Evolutionary conservation across 2,888 invertebrate genomes (phyloP).

Genomic region (Ferrisia virgata): DNA sequence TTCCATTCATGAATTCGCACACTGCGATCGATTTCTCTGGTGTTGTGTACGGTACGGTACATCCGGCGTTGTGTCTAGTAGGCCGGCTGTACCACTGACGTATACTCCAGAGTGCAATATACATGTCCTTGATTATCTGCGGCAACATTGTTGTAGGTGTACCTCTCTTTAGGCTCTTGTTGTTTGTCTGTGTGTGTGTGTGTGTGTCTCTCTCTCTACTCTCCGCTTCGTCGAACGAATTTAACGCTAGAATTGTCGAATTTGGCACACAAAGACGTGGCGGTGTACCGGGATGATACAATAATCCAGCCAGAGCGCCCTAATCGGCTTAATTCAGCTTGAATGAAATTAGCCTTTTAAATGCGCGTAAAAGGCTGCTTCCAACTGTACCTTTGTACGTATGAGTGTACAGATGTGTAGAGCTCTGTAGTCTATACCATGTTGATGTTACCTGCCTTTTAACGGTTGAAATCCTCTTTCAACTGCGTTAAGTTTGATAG

Average conservation of each 20-base stretch:
- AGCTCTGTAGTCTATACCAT: no score
- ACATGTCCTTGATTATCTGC: constrained; percentile 17
- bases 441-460: no score
- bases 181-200: no score
- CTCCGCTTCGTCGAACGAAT: no score
- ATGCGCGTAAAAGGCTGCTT: not conserved
- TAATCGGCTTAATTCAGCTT: not conserved
- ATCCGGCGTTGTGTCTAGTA: constrained; percentile 21
- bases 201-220: no score
- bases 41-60: not conserved
- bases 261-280: not conserved
- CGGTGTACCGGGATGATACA: no score
- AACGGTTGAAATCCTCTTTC: no score
- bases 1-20: constrained; percentile 22
- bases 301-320: not conserved
- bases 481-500: not conserved
- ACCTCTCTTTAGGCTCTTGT: no score
- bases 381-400: not conserved
- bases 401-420: not conserved
- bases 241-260: not conserved
- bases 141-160: constrained; percentile 1
- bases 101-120: constrained; percentile 14
- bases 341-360: not conserved
- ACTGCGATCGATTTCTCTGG: not conserved
- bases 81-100: not conserved